These are phyloP conservation scores for Colletes collaris DNA, from an alignment of 2,888 invertebrate species.

Conservation along the genomic window DNA sequence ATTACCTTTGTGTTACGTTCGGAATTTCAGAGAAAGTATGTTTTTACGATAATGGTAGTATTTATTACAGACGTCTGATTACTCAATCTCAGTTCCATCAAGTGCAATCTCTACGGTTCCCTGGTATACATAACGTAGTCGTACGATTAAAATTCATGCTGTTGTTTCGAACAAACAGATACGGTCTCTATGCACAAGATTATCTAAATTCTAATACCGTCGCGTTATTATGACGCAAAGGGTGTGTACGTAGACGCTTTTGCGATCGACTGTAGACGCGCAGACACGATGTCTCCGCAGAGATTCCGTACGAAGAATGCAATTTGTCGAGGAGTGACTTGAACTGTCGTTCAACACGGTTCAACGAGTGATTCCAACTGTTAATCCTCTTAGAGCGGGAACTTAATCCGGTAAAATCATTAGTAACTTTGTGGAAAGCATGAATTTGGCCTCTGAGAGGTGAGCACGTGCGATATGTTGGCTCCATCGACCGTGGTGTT, in stretches of 20 bases:
- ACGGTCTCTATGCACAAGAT: too few relatives aligned
- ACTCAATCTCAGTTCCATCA: too few relatives aligned
- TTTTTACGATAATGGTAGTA: too few relatives aligned
- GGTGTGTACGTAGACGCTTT: neutral
- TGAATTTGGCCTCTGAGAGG: slow-evolving; percentile 43
- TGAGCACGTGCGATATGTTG: slow-evolving; percentile 45
- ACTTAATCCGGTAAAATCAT: slow-evolving; percentile 57
- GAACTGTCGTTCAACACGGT: slow-evolving; percentile 37
- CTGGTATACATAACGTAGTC: too few relatives aligned
- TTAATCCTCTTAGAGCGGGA: slow-evolving; percentile 59
- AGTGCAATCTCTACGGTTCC: too few relatives aligned
- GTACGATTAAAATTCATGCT: too few relatives aligned
- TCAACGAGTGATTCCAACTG: slow-evolving; percentile 39
- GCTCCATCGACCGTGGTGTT: slow-evolving; percentile 12
- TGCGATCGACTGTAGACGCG: too few relatives aligned
- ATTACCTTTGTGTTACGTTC: too few relatives aligned
- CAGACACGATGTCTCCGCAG: neutral
- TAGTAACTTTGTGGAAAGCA: slow-evolving; percentile 50
- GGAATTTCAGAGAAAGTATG: too few relatives aligned
- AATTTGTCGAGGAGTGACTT: slow-evolving; percentile 11
- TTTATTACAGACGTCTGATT: too few relatives aligned
- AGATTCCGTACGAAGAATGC: slow-evolving; percentile 17
- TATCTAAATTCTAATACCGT: too few relatives aligned
- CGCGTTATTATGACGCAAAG: neutral
- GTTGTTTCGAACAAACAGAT: too few relatives aligned